Base-by-base conservation (phyloP, 2,113 vertebrate species). In the Barbus barbus region DNA sequence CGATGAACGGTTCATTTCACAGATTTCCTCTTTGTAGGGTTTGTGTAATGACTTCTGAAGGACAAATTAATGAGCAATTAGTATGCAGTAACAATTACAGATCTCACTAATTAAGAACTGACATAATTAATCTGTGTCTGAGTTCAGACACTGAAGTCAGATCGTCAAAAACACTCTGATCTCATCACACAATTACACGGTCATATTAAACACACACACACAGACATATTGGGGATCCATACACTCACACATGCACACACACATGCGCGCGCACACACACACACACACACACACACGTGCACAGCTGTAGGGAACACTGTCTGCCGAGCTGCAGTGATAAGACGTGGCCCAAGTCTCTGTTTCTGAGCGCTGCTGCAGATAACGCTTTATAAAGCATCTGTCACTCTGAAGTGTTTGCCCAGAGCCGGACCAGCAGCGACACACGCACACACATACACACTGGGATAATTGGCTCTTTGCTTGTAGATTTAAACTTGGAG, bases 301-400 rank as follows among this genome's bases (percentile, higher is more conserved):
- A 33, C 8, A 31, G 73, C 83, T 84, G 36, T 44, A 79, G 24
- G 83, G n/a, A 11, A 51, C 76, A 31, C 26, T 67, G 18, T 14
- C 28, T 83, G 61, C 73, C 18, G 41, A 48, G 44, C 4, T 5
- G 31, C n/a, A 26, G 26, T 78, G 83, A 84, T 87, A 83, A 87
- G 63, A 46, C 9, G 12, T 71, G 63, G 67, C 28, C 33, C 16
- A 58, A 48, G 78, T 84, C 67, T 83, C 14, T 82, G 79, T 87
- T 74, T 84, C 82, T 33, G 16, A 87, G 65, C 60, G 9, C 33
- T 28, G 14, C 24, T 4, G 53, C 69, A 65, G 82, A 86, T 86
- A 86, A 86, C 36, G 44, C 63, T 61, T 87, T 85, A 84, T 87
- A 84, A 87, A 84, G 74, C 71, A 74, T 81, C 86, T 85, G 83